phyloP scores from a whole-genome alignment of 2,113 vertebrate genomes.

The Todiramphus saurophagus region DNA sequence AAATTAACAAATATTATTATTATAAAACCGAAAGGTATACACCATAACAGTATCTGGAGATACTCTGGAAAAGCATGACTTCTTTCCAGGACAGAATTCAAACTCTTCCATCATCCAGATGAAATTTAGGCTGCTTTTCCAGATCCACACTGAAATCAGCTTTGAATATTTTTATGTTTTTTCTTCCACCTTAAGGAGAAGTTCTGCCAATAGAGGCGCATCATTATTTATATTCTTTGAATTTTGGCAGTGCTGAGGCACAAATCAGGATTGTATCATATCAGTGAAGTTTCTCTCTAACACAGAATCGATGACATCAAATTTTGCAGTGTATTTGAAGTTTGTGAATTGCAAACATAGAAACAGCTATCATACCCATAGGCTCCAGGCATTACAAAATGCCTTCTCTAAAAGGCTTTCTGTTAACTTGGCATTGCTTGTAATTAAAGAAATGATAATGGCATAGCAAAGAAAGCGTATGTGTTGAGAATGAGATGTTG shows the following conservation, averaged over 20 bases:
- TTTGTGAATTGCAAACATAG: neutral
- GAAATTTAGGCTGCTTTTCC: neutral
- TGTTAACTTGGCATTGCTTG: neutral
- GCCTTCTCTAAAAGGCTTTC: neutral
- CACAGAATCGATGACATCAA: neutral
- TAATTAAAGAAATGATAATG: neutral
- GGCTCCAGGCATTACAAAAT: neutral
- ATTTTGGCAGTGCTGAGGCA: neutral
- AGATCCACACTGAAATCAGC: neutral
- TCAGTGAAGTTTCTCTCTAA: neutral
- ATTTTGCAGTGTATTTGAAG: neutral
- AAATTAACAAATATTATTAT: conserved; percentile 5
- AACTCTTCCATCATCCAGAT: neutral
- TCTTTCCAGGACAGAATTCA: conserved; percentile 17
- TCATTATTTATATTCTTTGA: neutral
- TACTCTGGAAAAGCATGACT: conserved; percentile 1
- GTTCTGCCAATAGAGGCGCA: neutral
- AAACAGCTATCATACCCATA: neutral
- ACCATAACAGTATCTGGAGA: neutral
- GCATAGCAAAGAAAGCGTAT: neutral
- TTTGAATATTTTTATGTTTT: neutral
- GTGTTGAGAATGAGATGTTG: neutral
- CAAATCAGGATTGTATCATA: neutral
- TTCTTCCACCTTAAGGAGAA: neutral
- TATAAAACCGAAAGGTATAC: neutral